Percentiles rank a stretch among this genome's conserved stretches.
phyloP scores from a whole-genome alignment of 2,797 vertebrate species.

The Arremon aurantiirostris region DNA sequence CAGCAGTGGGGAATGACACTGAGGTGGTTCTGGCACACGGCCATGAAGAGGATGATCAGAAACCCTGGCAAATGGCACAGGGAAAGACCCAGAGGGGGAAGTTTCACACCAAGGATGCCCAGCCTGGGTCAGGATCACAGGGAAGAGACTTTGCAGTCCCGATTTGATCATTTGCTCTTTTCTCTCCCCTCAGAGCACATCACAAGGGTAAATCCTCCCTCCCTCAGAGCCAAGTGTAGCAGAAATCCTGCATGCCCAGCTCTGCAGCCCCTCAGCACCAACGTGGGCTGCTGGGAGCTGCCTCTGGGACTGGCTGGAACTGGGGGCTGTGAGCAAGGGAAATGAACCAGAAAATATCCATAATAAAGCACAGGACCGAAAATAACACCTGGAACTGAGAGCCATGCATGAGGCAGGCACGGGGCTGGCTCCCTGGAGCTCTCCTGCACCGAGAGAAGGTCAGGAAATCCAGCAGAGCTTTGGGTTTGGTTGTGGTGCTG shows the following conservation, averaged over 20 bases:
- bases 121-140: not conserved
- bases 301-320: not conserved
- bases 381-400: not conserved
- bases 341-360: slow-evolving; percentile 17
- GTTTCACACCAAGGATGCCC: not conserved
- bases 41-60: not conserved
- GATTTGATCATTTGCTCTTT: not conserved
- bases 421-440: not conserved
- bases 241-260: not conserved
- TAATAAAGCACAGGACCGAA: not conserved
- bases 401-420: not conserved
- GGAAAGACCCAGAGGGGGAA: not conserved
- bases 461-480: not conserved
- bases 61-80: not conserved
- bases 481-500: not conserved
- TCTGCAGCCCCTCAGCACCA: not conserved
- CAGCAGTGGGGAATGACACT: not conserved
- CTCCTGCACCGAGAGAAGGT: accelerated
- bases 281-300: not conserved
- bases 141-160: not conserved
- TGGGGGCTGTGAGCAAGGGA: not conserved
- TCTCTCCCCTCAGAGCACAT: not conserved
- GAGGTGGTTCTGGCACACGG: not conserved
- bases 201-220: not conserved
- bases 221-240: not conserved